phyloP scores from a whole-genome alignment of 2,888 invertebrate genomes.

The Cephus spinipes region DNA sequence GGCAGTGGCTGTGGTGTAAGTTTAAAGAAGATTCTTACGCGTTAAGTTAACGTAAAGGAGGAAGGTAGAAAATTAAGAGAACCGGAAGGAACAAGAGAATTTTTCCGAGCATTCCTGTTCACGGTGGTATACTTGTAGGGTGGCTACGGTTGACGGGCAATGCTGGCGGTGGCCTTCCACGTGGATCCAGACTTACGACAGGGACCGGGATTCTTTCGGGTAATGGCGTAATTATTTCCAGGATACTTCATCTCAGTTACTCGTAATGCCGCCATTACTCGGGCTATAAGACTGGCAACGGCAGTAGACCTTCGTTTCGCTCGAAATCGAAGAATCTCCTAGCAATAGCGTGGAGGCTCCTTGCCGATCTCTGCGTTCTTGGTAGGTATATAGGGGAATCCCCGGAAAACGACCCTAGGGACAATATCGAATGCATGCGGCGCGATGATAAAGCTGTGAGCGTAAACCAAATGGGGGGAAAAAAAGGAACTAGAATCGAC shows the following conservation, averaged over 20 bases:
- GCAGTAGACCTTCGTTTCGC: not conserved
- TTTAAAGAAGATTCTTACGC: not conserved
- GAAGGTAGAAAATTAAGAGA: not conserved
- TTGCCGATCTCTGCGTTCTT: not conserved
- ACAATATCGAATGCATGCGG: not conserved
- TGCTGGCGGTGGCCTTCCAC: not conserved
- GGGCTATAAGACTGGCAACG: not conserved
- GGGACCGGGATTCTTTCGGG: not conserved
- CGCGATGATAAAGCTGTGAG: not conserved
- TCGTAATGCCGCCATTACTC: conserved; percentile 15
- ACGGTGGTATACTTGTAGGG: not conserved
- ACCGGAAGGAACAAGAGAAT: not conserved
- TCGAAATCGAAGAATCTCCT: not conserved
- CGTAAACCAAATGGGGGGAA: not conserved
- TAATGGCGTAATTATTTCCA: conserved; percentile 22
- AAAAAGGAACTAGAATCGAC: not conserved
- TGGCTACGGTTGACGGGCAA: not conserved
- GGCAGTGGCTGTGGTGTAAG: not conserved
- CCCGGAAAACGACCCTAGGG: not conserved
- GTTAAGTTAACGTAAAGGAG: not conserved
- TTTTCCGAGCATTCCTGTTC: not conserved
- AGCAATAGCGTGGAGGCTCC: not conserved
- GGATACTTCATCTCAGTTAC: conserved; percentile 15
- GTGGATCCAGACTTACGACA: not conserved
- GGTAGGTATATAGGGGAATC: not conserved